Evolutionary conservation across 2,888 invertebrate species (phyloP).

Genomic region (Eupithecia vulgata): DNA sequence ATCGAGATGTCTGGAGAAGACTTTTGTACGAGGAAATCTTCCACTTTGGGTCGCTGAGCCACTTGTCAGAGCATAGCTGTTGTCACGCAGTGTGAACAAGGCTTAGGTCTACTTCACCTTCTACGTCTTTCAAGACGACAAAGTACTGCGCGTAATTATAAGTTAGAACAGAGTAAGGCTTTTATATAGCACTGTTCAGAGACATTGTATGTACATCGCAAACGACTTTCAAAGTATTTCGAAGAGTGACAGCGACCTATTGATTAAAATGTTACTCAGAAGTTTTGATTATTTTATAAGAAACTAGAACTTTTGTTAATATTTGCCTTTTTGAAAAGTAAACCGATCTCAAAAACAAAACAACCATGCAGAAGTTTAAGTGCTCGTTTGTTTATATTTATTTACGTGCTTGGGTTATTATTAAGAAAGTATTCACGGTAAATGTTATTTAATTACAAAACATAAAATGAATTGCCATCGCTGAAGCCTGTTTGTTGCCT

Average conservation of each 20-base stretch:
- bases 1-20: no score
- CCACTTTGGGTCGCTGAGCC: no score
- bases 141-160: slow-evolving; percentile 6
- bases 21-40: no score
- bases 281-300: slow-evolving; percentile 11
- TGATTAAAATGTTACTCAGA: slow-evolving; percentile 18
- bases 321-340: slow-evolving; percentile 9
- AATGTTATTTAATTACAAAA: neutral
- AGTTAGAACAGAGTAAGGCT: slow-evolving; percentile 8
- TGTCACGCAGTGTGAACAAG: neutral
- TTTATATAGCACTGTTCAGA: slow-evolving; percentile 3
- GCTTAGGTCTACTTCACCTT: neutral
- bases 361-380: neutral
- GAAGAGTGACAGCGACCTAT: slow-evolving; percentile 28
- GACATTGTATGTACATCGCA: slow-evolving; percentile 6
- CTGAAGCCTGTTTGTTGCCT: neutral
- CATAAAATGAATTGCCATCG: neutral
- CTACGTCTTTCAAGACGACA: neutral
- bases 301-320: slow-evolving; percentile 14
- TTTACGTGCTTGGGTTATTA: neutral
- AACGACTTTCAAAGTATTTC: slow-evolving; percentile 35
- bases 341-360: neutral
- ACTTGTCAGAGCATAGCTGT: no score
- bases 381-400: neutral
- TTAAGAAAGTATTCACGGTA: neutral